Conservation (phyloP, 2,797 vertebrate genomes). For the Sciaenops ocellatus region DNA sequence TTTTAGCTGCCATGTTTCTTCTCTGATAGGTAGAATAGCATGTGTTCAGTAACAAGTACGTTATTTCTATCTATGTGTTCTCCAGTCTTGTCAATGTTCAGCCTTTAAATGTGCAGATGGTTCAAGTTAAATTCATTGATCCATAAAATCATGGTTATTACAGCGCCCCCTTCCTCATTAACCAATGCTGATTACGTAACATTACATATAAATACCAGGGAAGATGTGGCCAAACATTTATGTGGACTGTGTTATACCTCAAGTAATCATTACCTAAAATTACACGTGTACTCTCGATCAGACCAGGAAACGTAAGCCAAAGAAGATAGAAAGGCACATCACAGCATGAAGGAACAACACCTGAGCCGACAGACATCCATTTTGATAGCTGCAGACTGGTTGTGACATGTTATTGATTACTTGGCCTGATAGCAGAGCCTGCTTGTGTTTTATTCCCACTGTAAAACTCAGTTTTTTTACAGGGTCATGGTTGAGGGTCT, state of each 20-base stretch:
- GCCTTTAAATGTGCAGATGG: neutral
- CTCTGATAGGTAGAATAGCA: neutral
- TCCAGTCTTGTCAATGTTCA: neutral
- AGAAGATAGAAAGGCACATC: neutral
- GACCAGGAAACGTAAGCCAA: no score
- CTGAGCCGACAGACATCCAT: neutral
- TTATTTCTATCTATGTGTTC: neutral
- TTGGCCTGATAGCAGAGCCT: conserved; percentile 12
- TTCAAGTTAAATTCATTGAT: neutral
- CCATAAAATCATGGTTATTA: no score
- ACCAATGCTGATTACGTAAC: no score
- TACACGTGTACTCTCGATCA: no score
- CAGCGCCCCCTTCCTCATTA: no score
- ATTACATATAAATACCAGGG: no score
- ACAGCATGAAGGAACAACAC: neutral
- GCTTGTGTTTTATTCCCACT: neutral
- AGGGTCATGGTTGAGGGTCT: conserved; percentile 7
- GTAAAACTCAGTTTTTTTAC: conserved; percentile 16
- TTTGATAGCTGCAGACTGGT: neutral
- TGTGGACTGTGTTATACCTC: no score
- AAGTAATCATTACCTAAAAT: neutral
- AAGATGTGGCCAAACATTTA: no score
- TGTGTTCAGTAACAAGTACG: neutral
- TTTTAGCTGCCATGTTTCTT: neutral
- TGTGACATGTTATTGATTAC: conserved; percentile 11